Evolutionary conservation across 2,888 invertebrate genomes (phyloP).

Genomic region (Oeneis ivallda): DNA sequence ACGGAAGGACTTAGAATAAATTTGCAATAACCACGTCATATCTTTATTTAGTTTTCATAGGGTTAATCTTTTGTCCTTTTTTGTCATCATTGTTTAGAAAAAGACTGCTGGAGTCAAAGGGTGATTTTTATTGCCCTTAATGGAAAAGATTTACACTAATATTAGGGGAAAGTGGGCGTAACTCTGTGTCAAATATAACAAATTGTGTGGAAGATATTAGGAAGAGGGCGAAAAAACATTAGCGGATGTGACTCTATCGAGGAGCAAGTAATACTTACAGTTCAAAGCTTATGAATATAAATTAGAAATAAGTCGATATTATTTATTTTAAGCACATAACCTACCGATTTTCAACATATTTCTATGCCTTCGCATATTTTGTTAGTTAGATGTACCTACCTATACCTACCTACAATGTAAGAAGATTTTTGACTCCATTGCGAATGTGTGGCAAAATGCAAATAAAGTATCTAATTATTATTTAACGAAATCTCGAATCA

Average conservation of each 20-base stretch:
- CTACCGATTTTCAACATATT: no score
- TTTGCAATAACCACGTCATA: conserved; percentile 58
- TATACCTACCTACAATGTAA: neutral
- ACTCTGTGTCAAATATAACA: conserved; percentile 70
- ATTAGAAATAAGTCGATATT: no score
- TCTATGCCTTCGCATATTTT: no score
- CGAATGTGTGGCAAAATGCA: no score
- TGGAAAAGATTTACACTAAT: conserved; percentile 53
- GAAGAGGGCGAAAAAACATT: conserved; percentile 18
- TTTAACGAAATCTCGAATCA: no score
- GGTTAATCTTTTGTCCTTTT: conserved; percentile 44
- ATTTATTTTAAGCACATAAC: no score
- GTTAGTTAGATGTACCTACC: neutral
- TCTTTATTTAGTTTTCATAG: conserved; percentile 47
- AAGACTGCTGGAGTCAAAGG: conserved; percentile 43
- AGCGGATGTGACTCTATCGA: conserved; percentile 8
- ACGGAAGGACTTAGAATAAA: conserved; percentile 57
- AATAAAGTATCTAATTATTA: no score
- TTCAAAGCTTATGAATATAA: no score
- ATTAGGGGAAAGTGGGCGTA: conserved; percentile 73
- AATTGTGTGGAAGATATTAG: conserved; percentile 51
- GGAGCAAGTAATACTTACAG: neutral
- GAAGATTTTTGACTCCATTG: no score
- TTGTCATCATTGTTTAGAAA: conserved; percentile 38
- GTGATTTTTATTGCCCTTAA: conserved; percentile 45